Percentiles rank a stretch among this genome's conserved stretches.
phyloP scores from a whole-genome alignment of 2,113 vertebrate genomes.

The Rattus rattus region DNA sequence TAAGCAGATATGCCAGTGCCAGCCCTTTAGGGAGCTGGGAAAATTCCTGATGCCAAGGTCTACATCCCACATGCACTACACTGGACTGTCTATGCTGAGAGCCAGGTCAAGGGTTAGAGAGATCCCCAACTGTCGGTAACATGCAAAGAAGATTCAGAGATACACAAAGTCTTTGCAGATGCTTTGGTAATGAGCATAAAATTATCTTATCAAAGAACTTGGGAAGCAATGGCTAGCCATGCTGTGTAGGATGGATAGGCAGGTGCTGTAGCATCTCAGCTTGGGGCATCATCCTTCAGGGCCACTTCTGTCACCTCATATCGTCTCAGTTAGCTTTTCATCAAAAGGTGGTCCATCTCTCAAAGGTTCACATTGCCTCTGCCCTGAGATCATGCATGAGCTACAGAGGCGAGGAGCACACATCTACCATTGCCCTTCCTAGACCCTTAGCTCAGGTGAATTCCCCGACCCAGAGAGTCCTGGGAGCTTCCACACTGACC shows the following conservation, averaged over 20 bases:
- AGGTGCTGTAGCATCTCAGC: rapidly evolving
- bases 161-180: background rate
- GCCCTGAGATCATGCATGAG: rapidly evolving
- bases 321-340: background rate
- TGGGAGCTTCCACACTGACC: rapidly evolving
- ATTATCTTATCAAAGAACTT: background rate
- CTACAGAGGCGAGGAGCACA: rapidly evolving
- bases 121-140: background rate
- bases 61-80: background rate
- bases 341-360: background rate
- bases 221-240: background rate
- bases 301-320: background rate
- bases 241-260: too few relatives aligned
- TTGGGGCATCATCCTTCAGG: background rate
- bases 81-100: background rate
- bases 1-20: too few relatives aligned
- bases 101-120: too few relatives aligned
- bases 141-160: background rate
- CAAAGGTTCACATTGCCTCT: rapidly evolving
- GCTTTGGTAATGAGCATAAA: background rate
- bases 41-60: background rate
- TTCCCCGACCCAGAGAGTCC: background rate
- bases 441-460: background rate
- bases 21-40: background rate
- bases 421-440: rapidly evolving